These are phyloP conservation scores for Lypha dubia DNA, from an alignment of 2,888 invertebrate species.

Conservation along the genomic window DNA sequence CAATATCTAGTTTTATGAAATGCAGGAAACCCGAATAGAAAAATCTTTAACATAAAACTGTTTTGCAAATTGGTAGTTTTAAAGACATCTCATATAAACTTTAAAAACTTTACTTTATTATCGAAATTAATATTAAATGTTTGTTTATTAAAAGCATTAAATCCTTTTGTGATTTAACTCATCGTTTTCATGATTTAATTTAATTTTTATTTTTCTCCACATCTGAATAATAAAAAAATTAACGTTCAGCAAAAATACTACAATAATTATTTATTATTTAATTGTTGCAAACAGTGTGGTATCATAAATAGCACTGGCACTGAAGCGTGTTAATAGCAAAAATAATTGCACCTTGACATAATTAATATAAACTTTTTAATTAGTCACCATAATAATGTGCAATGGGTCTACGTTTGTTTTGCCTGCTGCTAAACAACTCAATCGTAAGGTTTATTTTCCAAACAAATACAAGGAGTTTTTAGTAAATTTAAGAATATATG, in stretches of 20 bases:
- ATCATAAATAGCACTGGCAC: constrained; percentile 12
- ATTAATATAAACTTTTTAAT: constrained; percentile 47
- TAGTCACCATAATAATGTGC: constrained; percentile 29
- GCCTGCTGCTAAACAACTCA: constrained; percentile 2
- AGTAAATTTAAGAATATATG: not conserved
- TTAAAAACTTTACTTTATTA: too few relatives aligned
- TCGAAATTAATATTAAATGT: too few relatives aligned
- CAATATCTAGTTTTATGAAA: too few relatives aligned
- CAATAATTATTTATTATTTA: constrained; percentile 12
- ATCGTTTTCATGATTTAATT: constrained; percentile 8
- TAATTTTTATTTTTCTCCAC: constrained; percentile 32
- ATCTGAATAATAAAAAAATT: constrained; percentile 17
- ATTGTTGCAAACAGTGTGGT: constrained; percentile 26
- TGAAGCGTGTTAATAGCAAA: not conserved
- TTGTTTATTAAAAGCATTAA: not conserved
- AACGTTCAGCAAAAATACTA: constrained; percentile 26
- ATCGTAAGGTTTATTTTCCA: constrained; percentile 12
- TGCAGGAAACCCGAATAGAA: too few relatives aligned
- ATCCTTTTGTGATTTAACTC: not conserved
- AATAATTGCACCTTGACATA: constrained; percentile 44
- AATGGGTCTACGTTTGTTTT: constrained; percentile 11
- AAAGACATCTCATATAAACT: too few relatives aligned
- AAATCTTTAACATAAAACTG: too few relatives aligned
- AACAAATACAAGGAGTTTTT: not conserved
- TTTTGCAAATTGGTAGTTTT: too few relatives aligned